A percentile compares a stretch with the other conserved stretches of the same genome.
These are phyloP conservation scores for Aphidius colemani DNA, from an alignment of 2,888 invertebrate genomes.

Conservation along the genomic window DNA sequence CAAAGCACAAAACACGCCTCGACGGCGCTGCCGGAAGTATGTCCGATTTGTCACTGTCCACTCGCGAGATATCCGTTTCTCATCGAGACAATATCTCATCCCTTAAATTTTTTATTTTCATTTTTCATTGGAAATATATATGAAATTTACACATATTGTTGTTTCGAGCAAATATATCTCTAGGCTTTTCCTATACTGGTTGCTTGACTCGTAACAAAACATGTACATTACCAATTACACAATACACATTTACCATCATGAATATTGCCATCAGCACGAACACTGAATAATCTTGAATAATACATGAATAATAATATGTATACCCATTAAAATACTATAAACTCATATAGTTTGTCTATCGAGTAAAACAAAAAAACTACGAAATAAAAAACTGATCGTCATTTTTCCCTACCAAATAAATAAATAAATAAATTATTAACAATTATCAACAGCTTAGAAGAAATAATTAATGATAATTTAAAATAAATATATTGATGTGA, in stretches of 20 bases:
- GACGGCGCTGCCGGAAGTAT: constrained; percentile 37
- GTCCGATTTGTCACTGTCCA: constrained; percentile 40
- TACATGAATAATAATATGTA: constrained; percentile 42
- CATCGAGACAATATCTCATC: constrained; percentile 14
- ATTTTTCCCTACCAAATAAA: too few species aligned
- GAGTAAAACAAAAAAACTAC: too few species aligned
- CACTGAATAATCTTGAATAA: constrained; percentile 42
- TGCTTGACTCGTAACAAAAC: constrained; percentile 36
- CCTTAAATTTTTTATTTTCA: constrained; percentile 19
- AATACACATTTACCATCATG: constrained; percentile 26
- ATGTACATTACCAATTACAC: constrained; percentile 39
- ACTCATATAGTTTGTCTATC: too few species aligned
- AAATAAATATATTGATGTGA: too few species aligned
- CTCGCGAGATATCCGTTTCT: constrained; percentile 28
- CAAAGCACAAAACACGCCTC: constrained; percentile 52
- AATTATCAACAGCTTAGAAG: too few species aligned
- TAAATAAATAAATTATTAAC: too few species aligned
- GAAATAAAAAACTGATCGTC: too few species aligned
- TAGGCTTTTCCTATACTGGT: constrained; percentile 14
- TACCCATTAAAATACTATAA: too few species aligned
- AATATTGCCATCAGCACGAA: constrained; percentile 37
- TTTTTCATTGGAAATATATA: background rate
- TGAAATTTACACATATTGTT: background rate
- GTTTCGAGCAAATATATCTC: constrained; percentile 13
- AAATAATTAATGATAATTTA: too few species aligned